Percentiles rank a stretch among this genome's conserved stretches.
These are phyloP conservation scores for Acanthisitta chloris DNA, from an alignment of 2,113 vertebrate genomes.

Conservation along the genomic window DNA sequence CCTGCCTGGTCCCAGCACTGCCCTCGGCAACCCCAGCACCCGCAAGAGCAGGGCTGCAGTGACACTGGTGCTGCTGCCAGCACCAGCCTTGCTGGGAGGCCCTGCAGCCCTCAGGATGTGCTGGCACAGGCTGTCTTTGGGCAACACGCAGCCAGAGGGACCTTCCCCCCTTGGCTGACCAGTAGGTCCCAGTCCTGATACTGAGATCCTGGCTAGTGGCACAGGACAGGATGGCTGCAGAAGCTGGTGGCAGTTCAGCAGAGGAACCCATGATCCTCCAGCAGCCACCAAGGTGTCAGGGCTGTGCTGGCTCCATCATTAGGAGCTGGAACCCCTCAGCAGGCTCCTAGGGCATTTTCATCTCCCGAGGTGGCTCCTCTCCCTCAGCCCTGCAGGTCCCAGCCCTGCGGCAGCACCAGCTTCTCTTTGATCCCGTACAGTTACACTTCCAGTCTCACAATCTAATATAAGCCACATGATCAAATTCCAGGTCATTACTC, in stretches of 20 bases:
- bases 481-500: conserved; percentile 67
- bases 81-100: not conserved
- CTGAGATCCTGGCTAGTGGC: not conserved
- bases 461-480: not conserved
- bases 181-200: fast-evolving
- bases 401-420: fast-evolving
- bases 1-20: not conserved
- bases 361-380: not conserved
- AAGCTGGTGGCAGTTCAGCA: not conserved
- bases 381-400: not conserved
- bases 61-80: not conserved
- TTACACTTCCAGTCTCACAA: not conserved
- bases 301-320: fast-evolving
- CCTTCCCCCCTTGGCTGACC: no score
- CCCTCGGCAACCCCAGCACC: not conserved
- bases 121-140: not conserved
- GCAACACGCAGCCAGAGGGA: fast-evolving
- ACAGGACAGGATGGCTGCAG: fast-evolving
- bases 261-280: not conserved
- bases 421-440: conserved; percentile 16
- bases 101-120: not conserved
- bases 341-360: not conserved
- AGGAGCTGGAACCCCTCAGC: not conserved
- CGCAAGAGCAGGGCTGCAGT: fast-evolving
- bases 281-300: fast-evolving